phyloP scores from a whole-genome alignment of 1,140 invertebrate species.

The Aethina tumida region DNA sequence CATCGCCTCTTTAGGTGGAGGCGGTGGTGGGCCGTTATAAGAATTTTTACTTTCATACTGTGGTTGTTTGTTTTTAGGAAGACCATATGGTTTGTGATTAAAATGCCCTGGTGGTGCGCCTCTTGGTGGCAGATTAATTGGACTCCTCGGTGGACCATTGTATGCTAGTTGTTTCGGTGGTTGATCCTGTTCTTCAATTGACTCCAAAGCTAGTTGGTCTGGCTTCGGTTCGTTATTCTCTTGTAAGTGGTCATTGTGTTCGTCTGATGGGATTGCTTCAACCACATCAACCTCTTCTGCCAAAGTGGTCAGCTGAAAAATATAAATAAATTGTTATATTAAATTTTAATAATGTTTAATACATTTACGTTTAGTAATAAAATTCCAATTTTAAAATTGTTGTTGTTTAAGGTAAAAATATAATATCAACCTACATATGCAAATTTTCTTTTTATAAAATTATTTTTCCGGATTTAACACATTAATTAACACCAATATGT shows the following conservation, averaged over 20 bases:
- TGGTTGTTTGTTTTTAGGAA: constrained; percentile 26
- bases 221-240: constrained; percentile 36
- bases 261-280: constrained; percentile 47
- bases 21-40: constrained; percentile 56
- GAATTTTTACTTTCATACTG: constrained; percentile 39
- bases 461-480: too few relatives aligned
- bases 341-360: too few relatives aligned
- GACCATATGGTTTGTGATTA: constrained; percentile 35
- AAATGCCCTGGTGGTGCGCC: constrained; percentile 23
- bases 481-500: too few relatives aligned
- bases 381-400: too few relatives aligned
- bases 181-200: constrained; percentile 46
- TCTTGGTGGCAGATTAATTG: constrained; percentile 31
- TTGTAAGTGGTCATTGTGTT: constrained; percentile 38
- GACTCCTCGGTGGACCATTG: constrained; percentile 37
- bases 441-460: too few relatives aligned
- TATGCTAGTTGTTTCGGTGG: constrained; percentile 40
- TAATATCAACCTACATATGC: too few relatives aligned
- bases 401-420: too few relatives aligned
- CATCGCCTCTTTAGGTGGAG: constrained; percentile 44
- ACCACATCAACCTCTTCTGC: constrained; percentile 56
- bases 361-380: too few relatives aligned
- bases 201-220: constrained; percentile 58
- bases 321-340: too few relatives aligned
- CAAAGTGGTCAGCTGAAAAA: constrained; percentile 39